Base-by-base conservation (phyloP, 2,888 invertebrate species). In the Ornithoptera alexandrae region DNA sequence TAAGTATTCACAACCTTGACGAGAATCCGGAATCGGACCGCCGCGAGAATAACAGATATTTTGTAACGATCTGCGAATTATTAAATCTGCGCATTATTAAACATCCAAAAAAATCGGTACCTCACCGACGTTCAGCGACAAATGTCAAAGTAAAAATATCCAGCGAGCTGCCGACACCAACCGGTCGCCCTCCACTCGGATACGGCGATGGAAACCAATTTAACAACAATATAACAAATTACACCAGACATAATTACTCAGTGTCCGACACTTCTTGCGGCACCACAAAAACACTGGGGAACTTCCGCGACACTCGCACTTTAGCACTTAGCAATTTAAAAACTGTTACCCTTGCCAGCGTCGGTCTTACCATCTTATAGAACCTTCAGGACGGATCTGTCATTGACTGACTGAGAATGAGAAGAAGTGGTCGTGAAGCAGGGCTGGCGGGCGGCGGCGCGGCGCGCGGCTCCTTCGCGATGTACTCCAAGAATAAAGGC, bases 401-500 rank as follows among this genome's bases (percentile, higher is more conserved):
- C 72, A 73, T 76, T 73, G 76, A 75, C 72, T 71, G 77, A 73
- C 0, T 77, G 4, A 66, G 67, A 73, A 15, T 77, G 4, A 65
- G 67, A 76, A 30, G 72, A 57, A 68, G 77, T 78, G 80, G 81
- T 75, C 76, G 77, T 79, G 79, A 77, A 79, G 74, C 74, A 77
- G 74, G 72, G 73, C 71, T 71, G 72, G 75, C 73, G 72, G 72
- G 75, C 76, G 74, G 75, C 76, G 76, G 76, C 74, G 76, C 76
- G 76, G 81, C 83, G 78, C 77, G 84, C 83, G 81, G 75, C 78
- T 74, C 75, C 30, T 76, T 76, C 81, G 81, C 73, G 72, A 72
- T 77, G 72, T 74, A 77, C 77, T 79, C 75, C 69, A 74, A 80
- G 84, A 85, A 86, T 88, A 82, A 83, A 83, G 77, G 79, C 78